Evolutionary conservation across 2,797 vertebrate species (phyloP), one percentile per base, ranked within the genome.

Genomic region (Megaceryle alcyon): DNA sequence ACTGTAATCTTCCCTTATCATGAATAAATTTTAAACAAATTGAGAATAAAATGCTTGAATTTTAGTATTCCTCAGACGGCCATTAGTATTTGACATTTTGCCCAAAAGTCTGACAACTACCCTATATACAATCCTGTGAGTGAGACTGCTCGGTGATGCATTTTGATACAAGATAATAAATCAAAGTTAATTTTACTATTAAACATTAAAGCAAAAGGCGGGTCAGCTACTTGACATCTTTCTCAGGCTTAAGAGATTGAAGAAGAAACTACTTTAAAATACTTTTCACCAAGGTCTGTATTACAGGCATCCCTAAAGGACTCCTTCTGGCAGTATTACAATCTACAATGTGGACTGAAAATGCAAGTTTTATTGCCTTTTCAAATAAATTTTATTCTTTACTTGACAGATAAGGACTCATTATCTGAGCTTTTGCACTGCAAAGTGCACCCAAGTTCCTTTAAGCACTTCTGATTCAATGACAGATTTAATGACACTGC

Each of bases 401-500:
- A 57, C 79, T 95, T 81, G 89, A 79, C 72, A 87, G 61, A 54
- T 35, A 89, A 72, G 53, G n/a, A 14, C 43, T 86, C 44, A 33
- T 82, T 59, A 91, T 81, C 91, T 61, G 73, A 81, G 81, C 22
- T 93, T 85, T 88, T 12, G 4, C 46, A 22, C 25, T 53, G 80
- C 33, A 46, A 86, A 93, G 37, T 19, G 23, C 1, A 2, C 82
- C 81, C 93, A 96, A 93, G 68, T 88, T 94, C 49, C 90, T 96
- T 95, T 94, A 96, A 87, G 64, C 88, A 81, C 86, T 83, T 83
- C 65, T 92, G 81, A 84, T 92, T 90, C 93, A 86, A 73, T 84
- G 75, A 84, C 48, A 71, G 33, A 86, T 92, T 63, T 65, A 93
- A 66, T 79, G 95, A 94, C 33, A 64, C 3, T 70, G 56, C 44